phyloP scores from a whole-genome alignment of 2,113 vertebrate genomes.

The Rhynchopsitta pachyrhyncha region DNA sequence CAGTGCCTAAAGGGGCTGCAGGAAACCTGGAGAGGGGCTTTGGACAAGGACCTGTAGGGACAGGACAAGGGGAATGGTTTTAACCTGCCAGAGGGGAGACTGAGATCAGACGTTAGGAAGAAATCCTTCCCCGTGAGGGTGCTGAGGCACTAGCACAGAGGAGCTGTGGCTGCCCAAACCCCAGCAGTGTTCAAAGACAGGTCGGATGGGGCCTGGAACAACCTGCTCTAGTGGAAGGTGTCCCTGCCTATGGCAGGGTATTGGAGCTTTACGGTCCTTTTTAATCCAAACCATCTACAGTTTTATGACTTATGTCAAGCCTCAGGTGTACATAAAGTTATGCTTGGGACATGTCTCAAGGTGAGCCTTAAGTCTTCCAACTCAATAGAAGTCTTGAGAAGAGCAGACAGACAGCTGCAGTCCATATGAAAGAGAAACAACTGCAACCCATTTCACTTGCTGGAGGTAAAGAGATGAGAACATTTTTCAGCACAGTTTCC shows the following conservation, averaged over 20 bases:
- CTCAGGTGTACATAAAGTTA: not conserved
- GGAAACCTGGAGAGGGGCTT: too few relatives aligned
- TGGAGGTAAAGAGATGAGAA: not conserved
- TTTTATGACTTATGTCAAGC: not conserved
- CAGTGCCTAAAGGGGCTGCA: too few relatives aligned
- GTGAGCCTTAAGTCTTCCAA: not conserved
- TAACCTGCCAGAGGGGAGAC: too few relatives aligned
- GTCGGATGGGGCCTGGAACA: not conserved
- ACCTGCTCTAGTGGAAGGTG: not conserved
- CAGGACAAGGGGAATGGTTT: too few relatives aligned
- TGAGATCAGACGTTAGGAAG: too few relatives aligned
- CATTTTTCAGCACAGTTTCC: not conserved
- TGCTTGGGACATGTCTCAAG: not conserved
- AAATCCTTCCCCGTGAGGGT: too few relatives aligned
- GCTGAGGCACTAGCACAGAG: too few relatives aligned
- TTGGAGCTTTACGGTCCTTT: not conserved
- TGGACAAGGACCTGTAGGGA: too few relatives aligned
- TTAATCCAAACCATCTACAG: not conserved
- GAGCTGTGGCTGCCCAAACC: not conserved
- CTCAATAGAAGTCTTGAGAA: not conserved
- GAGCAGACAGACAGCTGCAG: not conserved
- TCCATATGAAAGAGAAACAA: not conserved
- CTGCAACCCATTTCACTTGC: not conserved
- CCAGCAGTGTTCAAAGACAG: not conserved
- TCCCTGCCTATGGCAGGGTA: not conserved